These are phyloP conservation scores for Pachyseris speciosa DNA, from an alignment of 64 coral and sea anemone genomes.

Conservation along the genomic window DNA sequence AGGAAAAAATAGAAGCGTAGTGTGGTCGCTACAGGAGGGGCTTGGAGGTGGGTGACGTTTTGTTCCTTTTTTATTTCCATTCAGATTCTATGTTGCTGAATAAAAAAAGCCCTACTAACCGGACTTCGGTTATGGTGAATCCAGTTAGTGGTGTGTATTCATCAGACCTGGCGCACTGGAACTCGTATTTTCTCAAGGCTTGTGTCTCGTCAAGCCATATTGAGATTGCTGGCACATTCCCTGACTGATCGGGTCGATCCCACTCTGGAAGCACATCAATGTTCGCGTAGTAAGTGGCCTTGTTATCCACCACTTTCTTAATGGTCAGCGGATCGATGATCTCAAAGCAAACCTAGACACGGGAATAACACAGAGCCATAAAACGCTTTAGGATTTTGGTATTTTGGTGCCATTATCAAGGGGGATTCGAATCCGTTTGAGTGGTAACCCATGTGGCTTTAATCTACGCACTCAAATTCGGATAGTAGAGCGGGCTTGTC, in stretches of 20 bases:
- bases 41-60: no score
- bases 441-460: no score
- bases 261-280: constrained; percentile 66
- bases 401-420: neutral
- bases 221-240: constrained; percentile 62
- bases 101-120: constrained; percentile 32
- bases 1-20: no score
- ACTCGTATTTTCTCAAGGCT: constrained; percentile 79
- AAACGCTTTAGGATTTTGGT: neutral
- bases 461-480: no score
- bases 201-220: constrained; percentile 72
- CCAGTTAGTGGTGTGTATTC: constrained; percentile 67
- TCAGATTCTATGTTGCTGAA: no score
- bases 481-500: no score
- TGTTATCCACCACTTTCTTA: constrained; percentile 75
- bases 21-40: no score
- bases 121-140: constrained; percentile 57
- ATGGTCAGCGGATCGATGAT: constrained; percentile 75
- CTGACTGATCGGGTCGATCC: constrained; percentile 49
- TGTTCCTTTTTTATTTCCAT: no score
- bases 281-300: constrained; percentile 81
- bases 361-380: neutral
- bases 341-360: constrained; percentile 77
- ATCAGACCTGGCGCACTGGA: constrained; percentile 68
- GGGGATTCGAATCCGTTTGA: no score